phyloP scores from a whole-genome alignment of 2,113 vertebrate genomes.

The Gracilinanus agilis region DNA sequence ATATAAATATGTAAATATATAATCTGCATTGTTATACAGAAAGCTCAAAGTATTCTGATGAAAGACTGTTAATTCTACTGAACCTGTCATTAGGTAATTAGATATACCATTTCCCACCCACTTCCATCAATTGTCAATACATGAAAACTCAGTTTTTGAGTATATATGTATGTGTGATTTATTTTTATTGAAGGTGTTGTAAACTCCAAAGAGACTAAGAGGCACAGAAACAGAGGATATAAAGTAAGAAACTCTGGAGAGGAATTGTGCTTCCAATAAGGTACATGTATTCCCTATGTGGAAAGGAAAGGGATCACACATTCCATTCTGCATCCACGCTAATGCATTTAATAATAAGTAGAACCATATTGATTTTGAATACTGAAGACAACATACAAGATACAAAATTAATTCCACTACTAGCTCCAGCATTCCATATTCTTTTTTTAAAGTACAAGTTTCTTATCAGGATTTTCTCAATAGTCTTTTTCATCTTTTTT shows the following conservation, averaged over 20 bases:
- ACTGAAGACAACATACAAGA: neutral
- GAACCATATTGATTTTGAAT: neutral
- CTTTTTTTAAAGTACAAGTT: neutral
- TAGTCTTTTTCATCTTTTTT: slow-evolving; percentile 32
- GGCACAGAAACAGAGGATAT: neutral
- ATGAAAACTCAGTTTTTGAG: neutral
- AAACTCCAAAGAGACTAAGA: neutral
- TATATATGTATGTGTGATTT: neutral
- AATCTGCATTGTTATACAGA: neutral
- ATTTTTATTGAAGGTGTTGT: neutral
- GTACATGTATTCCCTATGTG: neutral
- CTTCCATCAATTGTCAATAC: neutral
- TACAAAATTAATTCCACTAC: neutral
- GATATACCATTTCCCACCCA: neutral
- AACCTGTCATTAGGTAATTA: neutral
- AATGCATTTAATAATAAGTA: neutral
- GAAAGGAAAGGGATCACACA: neutral
- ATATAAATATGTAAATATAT: neutral
- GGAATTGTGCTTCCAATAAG: neutral
- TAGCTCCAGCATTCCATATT: neutral
- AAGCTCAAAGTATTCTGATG: neutral
- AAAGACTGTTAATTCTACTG: neutral
- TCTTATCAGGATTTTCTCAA: neutral
- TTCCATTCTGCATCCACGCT: neutral
- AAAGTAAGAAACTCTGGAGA: neutral